These are phyloP conservation scores for Poeciliopsis turneri DNA, from an alignment of 2,797 vertebrate species.

Conservation along the genomic window DNA sequence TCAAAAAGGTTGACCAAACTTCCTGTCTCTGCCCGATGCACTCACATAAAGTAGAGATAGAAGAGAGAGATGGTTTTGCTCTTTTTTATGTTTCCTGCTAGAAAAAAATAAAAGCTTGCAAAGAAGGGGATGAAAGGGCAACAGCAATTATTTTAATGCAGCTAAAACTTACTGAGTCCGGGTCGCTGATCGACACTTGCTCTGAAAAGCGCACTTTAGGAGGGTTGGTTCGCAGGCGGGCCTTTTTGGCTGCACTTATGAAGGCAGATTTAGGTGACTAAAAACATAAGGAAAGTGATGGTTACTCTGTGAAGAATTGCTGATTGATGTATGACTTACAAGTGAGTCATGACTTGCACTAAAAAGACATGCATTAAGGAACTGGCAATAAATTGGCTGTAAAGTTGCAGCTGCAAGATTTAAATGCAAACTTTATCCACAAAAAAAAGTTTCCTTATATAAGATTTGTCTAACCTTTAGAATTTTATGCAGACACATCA, in stretches of 20 bases:
- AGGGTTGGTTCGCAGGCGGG: constrained; percentile 93
- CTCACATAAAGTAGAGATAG: neutral
- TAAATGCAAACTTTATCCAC: constrained; percentile 23
- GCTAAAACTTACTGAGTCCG: constrained; percentile 88
- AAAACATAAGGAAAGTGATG: constrained; percentile 48
- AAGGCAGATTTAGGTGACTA: constrained; percentile 99
- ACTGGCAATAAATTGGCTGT: neutral
- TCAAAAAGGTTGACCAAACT: constrained; percentile 20
- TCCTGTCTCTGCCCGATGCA: neutral
- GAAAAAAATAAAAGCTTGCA: constrained; percentile 10
- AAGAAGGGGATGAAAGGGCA: neutral
- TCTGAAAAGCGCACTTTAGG: constrained; percentile 98
- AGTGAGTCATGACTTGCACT: constrained; percentile 44
- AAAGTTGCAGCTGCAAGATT: constrained; percentile 40
- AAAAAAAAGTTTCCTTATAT: constrained; percentile 5
- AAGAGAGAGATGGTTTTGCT: constrained; percentile 10
- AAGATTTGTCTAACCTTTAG: constrained; percentile 2
- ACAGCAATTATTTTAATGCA: constrained; percentile 12
- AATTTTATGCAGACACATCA: neutral
- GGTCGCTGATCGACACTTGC: constrained; percentile 94
- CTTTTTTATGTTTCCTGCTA: neutral
- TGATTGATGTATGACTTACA: constrained; percentile 37
- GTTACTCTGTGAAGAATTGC: constrained; percentile 27
- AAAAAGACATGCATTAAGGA: constrained; percentile 29
- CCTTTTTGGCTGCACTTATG: constrained; percentile 98